Conservation (phyloP, 2,113 vertebrate species). For the Engystomops pustulosus region DNA sequence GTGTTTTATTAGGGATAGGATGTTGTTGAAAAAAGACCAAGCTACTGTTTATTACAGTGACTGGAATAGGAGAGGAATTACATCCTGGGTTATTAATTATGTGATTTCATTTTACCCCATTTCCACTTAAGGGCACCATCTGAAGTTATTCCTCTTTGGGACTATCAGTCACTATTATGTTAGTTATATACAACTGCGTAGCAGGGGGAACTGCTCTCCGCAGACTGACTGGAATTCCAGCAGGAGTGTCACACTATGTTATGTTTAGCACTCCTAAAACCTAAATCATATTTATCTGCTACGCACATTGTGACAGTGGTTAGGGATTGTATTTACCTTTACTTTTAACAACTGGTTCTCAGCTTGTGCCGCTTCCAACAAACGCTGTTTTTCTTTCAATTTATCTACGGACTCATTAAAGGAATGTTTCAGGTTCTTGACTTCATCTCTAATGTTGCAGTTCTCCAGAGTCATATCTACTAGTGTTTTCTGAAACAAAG, state of each 20-base stretch:
- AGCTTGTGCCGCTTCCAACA: slow-evolving; percentile 81
- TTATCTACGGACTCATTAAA: slow-evolving; percentile 83
- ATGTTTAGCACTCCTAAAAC: slow-evolving; percentile 3
- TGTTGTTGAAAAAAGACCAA: no score
- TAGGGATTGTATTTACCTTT: slow-evolving; percentile 76
- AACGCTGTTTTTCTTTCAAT: slow-evolving; percentile 83
- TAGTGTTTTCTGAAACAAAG: slow-evolving; percentile 83
- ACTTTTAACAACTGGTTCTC: slow-evolving; percentile 89
- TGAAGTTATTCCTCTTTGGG: no score
- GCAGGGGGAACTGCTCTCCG: neutral
- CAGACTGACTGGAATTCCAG: neutral
- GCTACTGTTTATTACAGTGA: no score
- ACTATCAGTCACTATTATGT: neutral
- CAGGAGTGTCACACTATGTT: neutral
- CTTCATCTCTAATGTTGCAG: slow-evolving; percentile 79
- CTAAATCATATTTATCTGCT: neutral
- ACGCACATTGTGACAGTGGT: neutral
- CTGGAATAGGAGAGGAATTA: no score
- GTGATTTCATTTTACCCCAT: no score
- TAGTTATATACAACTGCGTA: neutral
- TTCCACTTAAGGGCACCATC: no score
- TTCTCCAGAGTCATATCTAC: slow-evolving; percentile 88
- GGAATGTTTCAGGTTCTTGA: slow-evolving; percentile 78
- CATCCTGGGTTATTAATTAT: no score
- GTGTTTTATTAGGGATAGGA: no score